A percentile compares a stretch with the other conserved stretches of the same genome.
phyloP scores from a whole-genome alignment of 2,888 invertebrate genomes.

The Latrodectus hesperus region DNA sequence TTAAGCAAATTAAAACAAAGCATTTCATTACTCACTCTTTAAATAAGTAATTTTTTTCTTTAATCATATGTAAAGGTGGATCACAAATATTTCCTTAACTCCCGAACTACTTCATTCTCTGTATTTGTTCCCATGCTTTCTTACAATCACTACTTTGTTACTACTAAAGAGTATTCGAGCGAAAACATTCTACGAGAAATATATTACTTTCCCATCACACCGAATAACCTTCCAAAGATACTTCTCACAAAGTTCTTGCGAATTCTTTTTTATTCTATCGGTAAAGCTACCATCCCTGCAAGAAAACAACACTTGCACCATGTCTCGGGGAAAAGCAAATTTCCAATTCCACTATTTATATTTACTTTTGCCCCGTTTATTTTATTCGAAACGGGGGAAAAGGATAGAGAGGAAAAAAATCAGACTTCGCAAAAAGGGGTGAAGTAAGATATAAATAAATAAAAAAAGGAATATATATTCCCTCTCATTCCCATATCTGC shows the following conservation, averaged over 20 bases:
- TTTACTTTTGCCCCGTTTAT: not conserved
- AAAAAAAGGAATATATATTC: not conserved
- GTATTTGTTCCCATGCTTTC: too few species aligned
- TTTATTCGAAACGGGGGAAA: not conserved
- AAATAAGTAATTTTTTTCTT: too few species aligned
- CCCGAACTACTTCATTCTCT: too few species aligned
- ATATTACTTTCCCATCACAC: not conserved
- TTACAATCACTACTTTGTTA: too few species aligned
- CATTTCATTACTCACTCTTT: too few species aligned
- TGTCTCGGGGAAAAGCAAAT: not conserved
- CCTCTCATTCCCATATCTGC: not conserved
- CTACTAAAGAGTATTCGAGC: too few species aligned
- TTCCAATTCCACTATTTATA: slow-evolving; percentile 1
- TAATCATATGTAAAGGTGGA: too few species aligned
- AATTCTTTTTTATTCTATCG: slow-evolving; percentile 16
- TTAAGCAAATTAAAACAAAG: too few species aligned
- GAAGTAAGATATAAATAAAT: not conserved
- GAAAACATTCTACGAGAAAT: too few species aligned
- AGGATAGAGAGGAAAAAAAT: not conserved
- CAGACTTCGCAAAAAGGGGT: not conserved
- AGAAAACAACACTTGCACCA: not conserved
- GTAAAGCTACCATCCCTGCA: not conserved
- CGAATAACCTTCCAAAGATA: not conserved
- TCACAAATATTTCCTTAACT: too few species aligned
- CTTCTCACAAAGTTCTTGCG: slow-evolving; percentile 7